phyloP scores from a whole-genome alignment of 2,797 vertebrate species.

The Aeoliscus strigatus region DNA sequence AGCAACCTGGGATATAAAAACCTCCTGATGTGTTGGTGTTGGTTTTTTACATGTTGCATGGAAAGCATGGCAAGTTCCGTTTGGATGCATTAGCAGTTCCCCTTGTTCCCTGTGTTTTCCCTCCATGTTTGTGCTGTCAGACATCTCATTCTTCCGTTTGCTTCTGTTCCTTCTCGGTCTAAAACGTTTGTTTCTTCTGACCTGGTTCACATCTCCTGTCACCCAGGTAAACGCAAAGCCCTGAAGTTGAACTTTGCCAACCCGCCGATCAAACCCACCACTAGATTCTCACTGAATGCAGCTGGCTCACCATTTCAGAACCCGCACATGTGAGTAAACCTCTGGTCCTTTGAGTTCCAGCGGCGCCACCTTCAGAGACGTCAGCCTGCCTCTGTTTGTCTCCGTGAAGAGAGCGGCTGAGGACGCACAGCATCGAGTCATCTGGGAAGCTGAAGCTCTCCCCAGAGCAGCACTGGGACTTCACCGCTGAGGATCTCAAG shows the following conservation, averaged over 20 bases:
- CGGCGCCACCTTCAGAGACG: too few relatives aligned
- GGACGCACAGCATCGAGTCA: conserved; percentile 98
- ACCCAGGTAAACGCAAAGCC: conserved; percentile 97
- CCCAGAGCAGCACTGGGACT: conserved; percentile 96
- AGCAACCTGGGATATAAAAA: too few relatives aligned
- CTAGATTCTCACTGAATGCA: conserved; percentile 88
- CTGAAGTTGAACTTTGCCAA: conserved; percentile 99
- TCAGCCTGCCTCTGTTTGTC: not conserved
- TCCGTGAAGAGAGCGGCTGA: conserved; percentile 89
- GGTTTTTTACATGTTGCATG: too few relatives aligned
- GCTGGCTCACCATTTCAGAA: conserved; percentile 89
- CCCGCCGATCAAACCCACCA: conserved; percentile 90
- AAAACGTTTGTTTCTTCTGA: conserved; percentile 61
- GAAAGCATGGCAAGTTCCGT: too few relatives aligned
- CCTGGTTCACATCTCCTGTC: too few relatives aligned
- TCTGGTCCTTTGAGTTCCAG: too few relatives aligned
- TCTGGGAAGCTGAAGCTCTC: conserved; percentile 99
- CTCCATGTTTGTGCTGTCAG: too few relatives aligned
- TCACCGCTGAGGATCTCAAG: conserved; percentile 97
- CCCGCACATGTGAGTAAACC: conserved; percentile 93
- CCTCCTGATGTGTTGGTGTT: too few relatives aligned
- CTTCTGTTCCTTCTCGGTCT: conserved; percentile 29
- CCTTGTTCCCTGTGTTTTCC: too few relatives aligned
- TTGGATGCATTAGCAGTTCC: too few relatives aligned
- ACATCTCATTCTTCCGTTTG: too few relatives aligned